phyloP scores from a whole-genome alignment of 1,140 invertebrate species.

The Archegozetes longisetosus region DNA sequence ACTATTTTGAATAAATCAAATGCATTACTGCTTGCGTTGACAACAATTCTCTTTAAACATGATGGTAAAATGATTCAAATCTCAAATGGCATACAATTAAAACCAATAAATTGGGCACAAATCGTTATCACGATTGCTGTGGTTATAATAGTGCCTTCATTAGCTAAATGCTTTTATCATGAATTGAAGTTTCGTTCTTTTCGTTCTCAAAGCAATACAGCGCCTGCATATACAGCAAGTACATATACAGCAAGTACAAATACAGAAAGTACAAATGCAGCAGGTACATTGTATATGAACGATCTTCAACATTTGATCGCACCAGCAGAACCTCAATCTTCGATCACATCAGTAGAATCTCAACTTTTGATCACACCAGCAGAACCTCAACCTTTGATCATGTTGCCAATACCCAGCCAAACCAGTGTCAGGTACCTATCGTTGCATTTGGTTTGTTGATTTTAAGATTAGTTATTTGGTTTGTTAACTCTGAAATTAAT shows the following conservation, averaged over 20 bases:
- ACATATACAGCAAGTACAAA: no score
- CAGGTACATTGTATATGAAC: slow-evolving; percentile 8
- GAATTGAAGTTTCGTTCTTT: slow-evolving; percentile 5
- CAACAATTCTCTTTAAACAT: not conserved
- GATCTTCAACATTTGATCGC: slow-evolving; percentile 6
- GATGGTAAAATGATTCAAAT: not conserved
- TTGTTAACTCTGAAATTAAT: not conserved
- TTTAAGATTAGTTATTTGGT: not conserved
- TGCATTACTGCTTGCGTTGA: not conserved
- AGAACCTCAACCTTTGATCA: slow-evolving; percentile 1
- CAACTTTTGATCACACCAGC: not conserved
- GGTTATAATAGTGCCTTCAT: not conserved
- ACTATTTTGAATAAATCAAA: slow-evolving; percentile 6
- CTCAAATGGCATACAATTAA: not conserved
- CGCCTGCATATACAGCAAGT: no score
- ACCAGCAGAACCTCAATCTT: no score
- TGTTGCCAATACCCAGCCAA: slow-evolving; percentile 1
- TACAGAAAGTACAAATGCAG: no score
- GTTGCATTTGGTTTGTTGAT: not conserved
- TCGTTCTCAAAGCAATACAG: no score
- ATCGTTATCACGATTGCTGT: not conserved
- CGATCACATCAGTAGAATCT: no score
- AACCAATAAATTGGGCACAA: slow-evolving; percentile 1
- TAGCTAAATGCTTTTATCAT: slow-evolving; percentile 9
- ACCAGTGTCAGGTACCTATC: not conserved